Evolutionary conservation across 2,113 vertebrate species (phyloP).

Genomic region (Gymnocephalus cernua): DNA sequence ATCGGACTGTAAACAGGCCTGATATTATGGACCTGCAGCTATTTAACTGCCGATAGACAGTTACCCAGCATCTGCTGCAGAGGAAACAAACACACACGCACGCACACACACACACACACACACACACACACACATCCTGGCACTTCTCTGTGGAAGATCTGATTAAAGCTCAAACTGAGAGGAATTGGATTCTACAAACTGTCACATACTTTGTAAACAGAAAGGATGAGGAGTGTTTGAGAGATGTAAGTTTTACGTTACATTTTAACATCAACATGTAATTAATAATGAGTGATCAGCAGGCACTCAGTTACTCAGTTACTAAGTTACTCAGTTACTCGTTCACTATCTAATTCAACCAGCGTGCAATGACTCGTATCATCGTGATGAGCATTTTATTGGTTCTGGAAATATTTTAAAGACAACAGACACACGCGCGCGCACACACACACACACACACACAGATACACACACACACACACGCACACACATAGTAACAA

Average conservation of each 20-base stretch:
- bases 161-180: constrained; percentile 41
- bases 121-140: constrained; percentile 21
- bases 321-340: too few relatives aligned
- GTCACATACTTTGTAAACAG: constrained; percentile 15
- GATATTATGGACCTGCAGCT: constrained; percentile 71
- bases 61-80: constrained; percentile 65
- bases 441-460: too few relatives aligned
- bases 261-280: not conserved
- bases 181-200: constrained; percentile 2
- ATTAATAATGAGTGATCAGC: not conserved
- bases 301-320: not conserved
- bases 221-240: constrained; percentile 3
- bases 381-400: too few relatives aligned
- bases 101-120: constrained; percentile 29
- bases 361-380: too few relatives aligned
- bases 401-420: too few relatives aligned
- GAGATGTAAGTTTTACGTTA: not conserved
- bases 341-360: not conserved
- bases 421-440: too few relatives aligned
- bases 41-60: constrained; percentile 55
- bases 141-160: constrained; percentile 17
- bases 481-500: too few relatives aligned
- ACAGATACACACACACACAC: too few relatives aligned
- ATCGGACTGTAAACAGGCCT: constrained; percentile 74
- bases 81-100: constrained; percentile 44